These are phyloP conservation scores for Carcharodon carcharias DNA, from an alignment of 2,797 vertebrate genomes.

Conservation along the genomic window DNA sequence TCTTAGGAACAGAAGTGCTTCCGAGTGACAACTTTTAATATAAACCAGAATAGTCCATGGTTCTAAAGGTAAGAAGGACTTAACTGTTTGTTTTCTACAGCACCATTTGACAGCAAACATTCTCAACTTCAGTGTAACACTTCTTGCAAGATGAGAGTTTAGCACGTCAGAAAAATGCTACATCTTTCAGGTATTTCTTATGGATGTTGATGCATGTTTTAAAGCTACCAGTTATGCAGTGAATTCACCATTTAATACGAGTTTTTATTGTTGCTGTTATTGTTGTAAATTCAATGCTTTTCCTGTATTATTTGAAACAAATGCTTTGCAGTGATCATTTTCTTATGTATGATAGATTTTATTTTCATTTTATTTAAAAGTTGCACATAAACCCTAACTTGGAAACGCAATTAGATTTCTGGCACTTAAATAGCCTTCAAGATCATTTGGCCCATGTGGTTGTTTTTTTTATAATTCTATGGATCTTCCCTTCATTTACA, in stretches of 20 bases:
- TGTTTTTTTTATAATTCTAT: neutral
- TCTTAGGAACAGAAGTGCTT: neutral
- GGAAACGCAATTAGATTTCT: neutral
- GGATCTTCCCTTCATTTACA: slow-evolving; percentile 13
- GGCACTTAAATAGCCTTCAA: neutral
- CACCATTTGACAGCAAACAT: neutral
- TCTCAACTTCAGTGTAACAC: neutral
- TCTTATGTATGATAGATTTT: neutral
- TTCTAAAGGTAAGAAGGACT: neutral
- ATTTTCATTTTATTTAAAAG: neutral
- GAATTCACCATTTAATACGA: neutral
- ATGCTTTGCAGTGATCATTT: neutral
- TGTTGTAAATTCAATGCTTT: neutral
- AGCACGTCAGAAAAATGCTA: neutral
- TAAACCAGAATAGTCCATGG: neutral
- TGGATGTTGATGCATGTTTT: neutral
- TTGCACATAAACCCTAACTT: neutral
- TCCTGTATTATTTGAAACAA: neutral
- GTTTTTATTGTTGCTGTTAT: neutral
- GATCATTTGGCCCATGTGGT: neutral
- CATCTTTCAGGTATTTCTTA: neutral
- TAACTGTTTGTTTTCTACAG: neutral
- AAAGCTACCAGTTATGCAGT: neutral
- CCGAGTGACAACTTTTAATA: neutral
- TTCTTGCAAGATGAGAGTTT: neutral